phyloP scores from a whole-genome alignment of 2,113 vertebrate species.

The Bostrychus sinensis region DNA sequence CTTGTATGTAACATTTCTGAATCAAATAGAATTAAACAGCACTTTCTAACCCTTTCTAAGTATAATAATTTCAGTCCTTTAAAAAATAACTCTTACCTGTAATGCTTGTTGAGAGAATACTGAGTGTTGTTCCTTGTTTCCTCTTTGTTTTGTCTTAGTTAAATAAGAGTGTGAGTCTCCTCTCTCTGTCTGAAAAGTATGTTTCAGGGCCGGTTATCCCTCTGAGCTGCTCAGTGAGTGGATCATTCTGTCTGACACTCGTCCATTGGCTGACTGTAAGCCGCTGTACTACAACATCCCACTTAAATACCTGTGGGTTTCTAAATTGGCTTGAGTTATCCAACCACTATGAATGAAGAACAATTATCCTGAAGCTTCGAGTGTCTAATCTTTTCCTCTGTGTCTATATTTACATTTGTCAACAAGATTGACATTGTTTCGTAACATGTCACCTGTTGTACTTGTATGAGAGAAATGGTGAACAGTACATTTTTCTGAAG shows the following conservation, averaged over 20 bases:
- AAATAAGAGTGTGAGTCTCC: constrained; percentile 8
- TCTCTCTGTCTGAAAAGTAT: constrained; percentile 29
- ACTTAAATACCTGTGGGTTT: constrained; percentile 41
- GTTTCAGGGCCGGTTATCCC: constrained; percentile 34
- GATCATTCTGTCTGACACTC: constrained; percentile 28
- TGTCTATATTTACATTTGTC: constrained; percentile 11
- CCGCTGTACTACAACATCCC: constrained; percentile 30
- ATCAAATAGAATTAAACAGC: not conserved
- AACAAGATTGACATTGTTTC: constrained; percentile 21
- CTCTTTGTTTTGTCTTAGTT: not conserved
- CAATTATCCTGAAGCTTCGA: constrained; percentile 17
- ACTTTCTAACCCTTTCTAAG: not conserved
- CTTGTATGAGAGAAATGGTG: not conserved
- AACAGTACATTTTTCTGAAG: constrained; percentile 12
- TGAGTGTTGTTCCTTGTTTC: no score
- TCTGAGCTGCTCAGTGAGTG: constrained; percentile 47
- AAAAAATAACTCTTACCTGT: not conserved
- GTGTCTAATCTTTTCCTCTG: not conserved
- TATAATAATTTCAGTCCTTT: no score
- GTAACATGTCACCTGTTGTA: not conserved
- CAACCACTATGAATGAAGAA: constrained; percentile 24
- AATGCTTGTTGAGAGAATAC: no score
- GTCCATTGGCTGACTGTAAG: constrained; percentile 66
- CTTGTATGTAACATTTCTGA: not conserved
- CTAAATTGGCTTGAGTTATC: constrained; percentile 51